Conservation (phyloP, 2,797 vertebrate genomes). For the Esox masquinongy region DNA sequence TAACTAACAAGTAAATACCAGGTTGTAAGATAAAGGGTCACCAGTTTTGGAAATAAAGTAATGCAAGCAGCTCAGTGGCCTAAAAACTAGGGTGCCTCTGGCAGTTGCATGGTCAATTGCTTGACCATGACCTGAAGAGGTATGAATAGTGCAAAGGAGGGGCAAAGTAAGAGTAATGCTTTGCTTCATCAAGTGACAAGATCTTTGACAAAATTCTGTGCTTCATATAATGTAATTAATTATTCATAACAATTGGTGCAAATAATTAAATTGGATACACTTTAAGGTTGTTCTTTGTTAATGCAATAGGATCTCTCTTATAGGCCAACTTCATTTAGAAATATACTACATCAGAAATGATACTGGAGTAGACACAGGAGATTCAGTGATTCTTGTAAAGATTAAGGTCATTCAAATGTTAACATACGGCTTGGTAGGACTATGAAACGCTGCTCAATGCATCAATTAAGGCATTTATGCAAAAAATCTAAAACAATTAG, state of each 20-base stretch:
- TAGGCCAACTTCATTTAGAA: too few species aligned
- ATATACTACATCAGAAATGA: not conserved
- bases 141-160: conserved; percentile 70
- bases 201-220: conserved; percentile 29
- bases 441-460: not conserved
- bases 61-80: conserved; percentile 32
- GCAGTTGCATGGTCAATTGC: conserved; percentile 38
- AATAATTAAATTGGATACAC: not conserved
- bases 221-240: conserved; percentile 22
- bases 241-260: not conserved
- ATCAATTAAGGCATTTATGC: not conserved
- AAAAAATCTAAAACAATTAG: not conserved
- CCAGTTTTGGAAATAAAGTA: conserved; percentile 9
- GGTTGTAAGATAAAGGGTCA: conserved; percentile 10
- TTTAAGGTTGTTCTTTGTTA: too few species aligned
- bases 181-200: conserved; percentile 11
- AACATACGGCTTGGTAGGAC: not conserved
- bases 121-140: conserved; percentile 52
- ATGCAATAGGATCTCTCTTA: too few species aligned
- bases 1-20: not conserved
- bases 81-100: conserved; percentile 34
- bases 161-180: conserved; percentile 28
- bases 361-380: not conserved
- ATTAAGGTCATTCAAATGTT: not conserved
- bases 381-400: not conserved